Conservation (phyloP, 2,888 invertebrate genomes). For the Dione vanillae region DNA sequence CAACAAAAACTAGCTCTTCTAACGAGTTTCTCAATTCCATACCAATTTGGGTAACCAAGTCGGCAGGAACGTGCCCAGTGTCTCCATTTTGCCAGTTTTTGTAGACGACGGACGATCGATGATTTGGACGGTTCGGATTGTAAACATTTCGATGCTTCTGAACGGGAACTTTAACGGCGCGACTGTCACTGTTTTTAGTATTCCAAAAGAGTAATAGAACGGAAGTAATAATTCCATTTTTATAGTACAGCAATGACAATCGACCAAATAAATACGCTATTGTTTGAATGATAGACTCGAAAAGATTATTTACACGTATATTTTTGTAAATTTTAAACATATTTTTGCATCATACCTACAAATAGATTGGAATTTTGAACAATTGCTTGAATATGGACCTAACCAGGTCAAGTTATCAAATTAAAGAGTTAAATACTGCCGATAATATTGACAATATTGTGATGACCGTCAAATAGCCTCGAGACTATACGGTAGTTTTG, state of each 20-base stretch:
- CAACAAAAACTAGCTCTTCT: slow-evolving; percentile 68
- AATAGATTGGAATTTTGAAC: too few relatives aligned
- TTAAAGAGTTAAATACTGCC: neutral
- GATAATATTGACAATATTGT: neutral
- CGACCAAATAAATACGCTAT: slow-evolving; percentile 45
- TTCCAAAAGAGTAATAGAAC: slow-evolving; percentile 59
- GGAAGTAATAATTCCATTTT: slow-evolving; percentile 69
- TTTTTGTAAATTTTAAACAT: slow-evolving; percentile 8
- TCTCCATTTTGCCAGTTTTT: slow-evolving; percentile 48
- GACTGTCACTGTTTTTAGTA: slow-evolving; percentile 57
- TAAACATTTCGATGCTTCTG: slow-evolving; percentile 43
- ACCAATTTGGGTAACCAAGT: slow-evolving; percentile 66
- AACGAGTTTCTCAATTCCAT: slow-evolving; percentile 77
- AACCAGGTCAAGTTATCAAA: too few relatives aligned
- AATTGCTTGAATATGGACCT: neutral
- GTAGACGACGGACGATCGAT: slow-evolving; percentile 23
- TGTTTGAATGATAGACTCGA: slow-evolving; percentile 42
- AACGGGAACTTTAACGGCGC: slow-evolving; percentile 69
- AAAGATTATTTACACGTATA: slow-evolving; percentile 17
- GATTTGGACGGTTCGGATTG: slow-evolving; percentile 33
- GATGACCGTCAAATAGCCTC: slow-evolving; percentile 16
- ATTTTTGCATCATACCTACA: too few relatives aligned
- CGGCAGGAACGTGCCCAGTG: slow-evolving; percentile 57
- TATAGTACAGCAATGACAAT: slow-evolving; percentile 40
- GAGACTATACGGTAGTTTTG: slow-evolving; percentile 30